phyloP scores from a whole-genome alignment of 2,113 vertebrate genomes.

The Pseudonaja textilis region DNA sequence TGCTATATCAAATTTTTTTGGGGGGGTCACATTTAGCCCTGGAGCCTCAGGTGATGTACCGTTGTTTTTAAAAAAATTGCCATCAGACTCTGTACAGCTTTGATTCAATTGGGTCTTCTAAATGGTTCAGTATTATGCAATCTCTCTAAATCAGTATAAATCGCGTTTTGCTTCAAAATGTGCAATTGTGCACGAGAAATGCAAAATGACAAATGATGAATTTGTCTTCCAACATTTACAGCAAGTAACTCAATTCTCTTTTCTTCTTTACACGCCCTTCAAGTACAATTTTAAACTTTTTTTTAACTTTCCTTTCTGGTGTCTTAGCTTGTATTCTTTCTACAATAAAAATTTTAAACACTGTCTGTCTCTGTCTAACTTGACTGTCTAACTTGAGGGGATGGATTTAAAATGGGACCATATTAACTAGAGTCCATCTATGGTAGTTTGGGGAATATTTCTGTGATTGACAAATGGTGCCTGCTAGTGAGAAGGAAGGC shows the following conservation, averaged over 20 bases:
- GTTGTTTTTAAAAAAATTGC: not conserved
- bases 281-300: constrained; percentile 23
- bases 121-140: constrained; percentile 14
- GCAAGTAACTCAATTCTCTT: constrained; percentile 31
- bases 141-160: constrained; percentile 19
- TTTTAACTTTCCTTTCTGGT: constrained; percentile 24
- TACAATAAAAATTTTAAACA: constrained; percentile 30
- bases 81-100: not conserved
- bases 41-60: not conserved
- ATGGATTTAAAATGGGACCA: constrained; percentile 32
- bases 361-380: not conserved
- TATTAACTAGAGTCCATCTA: constrained; percentile 32
- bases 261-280: constrained; percentile 34
- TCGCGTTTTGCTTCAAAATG: constrained; percentile 35
- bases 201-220: constrained; percentile 42
- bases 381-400: constrained; percentile 12
- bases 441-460: constrained; percentile 21
- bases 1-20: not conserved
- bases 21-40: not conserved
- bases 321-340: constrained; percentile 34
- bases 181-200: constrained; percentile 40
- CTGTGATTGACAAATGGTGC: constrained; percentile 19
- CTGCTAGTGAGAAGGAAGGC: not conserved
- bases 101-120: not conserved
- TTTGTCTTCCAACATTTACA: constrained; percentile 24